phyloP scores from a whole-genome alignment of 2,797 vertebrate species.

The Leptoclinus maculatus region DNA sequence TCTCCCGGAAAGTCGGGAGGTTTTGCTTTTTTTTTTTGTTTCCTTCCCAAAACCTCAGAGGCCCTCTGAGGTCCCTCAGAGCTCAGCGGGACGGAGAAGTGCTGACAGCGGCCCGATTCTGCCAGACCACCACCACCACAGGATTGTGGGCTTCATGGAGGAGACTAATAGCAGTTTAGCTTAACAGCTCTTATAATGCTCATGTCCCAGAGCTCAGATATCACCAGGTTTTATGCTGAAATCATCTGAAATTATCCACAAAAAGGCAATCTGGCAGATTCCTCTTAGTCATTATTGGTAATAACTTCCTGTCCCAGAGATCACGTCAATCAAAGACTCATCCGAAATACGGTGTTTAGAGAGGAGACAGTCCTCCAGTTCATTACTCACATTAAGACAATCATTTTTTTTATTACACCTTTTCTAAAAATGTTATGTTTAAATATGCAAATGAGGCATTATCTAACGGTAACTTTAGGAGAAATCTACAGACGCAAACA shows the following conservation, averaged over 20 bases:
- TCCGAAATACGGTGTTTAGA: too few relatives aligned
- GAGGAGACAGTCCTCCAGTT: too few relatives aligned
- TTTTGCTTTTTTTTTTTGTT: conserved; percentile 44
- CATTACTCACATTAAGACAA: too few relatives aligned
- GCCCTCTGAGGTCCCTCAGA: conserved; percentile 29
- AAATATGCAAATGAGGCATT: too few relatives aligned
- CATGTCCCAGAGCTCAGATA: conserved; percentile 37
- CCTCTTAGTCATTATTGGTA: neutral
- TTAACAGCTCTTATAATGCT: conserved; percentile 57
- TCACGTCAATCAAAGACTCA: neutral
- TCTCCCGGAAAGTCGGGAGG: conserved; percentile 38
- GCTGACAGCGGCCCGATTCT: conserved; percentile 62
- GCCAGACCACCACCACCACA: conserved; percentile 74
- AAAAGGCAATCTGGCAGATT: neutral
- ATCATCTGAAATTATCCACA: conserved; percentile 17
- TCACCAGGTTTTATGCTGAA: conserved; percentile 34
- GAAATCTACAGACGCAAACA: too few relatives aligned
- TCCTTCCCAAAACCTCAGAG: conserved; percentile 63
- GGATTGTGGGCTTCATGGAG: conserved; percentile 64
- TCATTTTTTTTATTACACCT: too few relatives aligned
- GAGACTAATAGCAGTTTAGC: conserved; percentile 59
- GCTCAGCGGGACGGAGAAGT: conserved; percentile 51
- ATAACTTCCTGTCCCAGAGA: neutral
- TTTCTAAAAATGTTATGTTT: too few relatives aligned
- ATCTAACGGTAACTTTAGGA: too few relatives aligned